Conservation (phyloP, 2,113 vertebrate species). For the Psammodynastes pulverulentus region DNA sequence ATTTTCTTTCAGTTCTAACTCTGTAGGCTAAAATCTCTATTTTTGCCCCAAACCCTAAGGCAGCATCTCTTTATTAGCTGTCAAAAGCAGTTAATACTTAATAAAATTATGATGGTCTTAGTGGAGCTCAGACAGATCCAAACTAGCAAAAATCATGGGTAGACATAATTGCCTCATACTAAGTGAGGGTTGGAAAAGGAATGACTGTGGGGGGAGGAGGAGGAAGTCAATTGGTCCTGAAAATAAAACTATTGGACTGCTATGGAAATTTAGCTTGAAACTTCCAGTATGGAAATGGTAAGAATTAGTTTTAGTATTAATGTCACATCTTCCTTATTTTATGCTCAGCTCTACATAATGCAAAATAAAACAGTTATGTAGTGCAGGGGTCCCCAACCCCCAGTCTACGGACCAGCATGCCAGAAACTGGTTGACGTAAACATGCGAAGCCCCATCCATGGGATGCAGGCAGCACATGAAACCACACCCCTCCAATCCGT, state of each 20-base stretch:
- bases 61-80: neutral
- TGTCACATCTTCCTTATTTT: neutral
- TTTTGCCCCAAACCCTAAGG: neutral
- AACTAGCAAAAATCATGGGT: neutral
- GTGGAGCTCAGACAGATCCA: neutral
- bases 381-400: no score
- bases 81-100: neutral
- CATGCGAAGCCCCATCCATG: no score
- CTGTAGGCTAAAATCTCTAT: neutral
- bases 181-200: neutral
- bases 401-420: no score
- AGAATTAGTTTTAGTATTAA: neutral
- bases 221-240: neutral
- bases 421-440: no score
- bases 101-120: neutral
- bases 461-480: no score
- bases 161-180: neutral
- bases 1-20: neutral
- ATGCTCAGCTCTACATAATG: neutral
- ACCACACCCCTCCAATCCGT: no score
- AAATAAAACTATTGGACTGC: neutral
- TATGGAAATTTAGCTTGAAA: neutral
- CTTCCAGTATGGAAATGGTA: neutral
- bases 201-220: neutral
- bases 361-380: neutral